Base-by-base conservation (phyloP, 2,888 invertebrate genomes). In the Microdon myrmicae region DNA sequence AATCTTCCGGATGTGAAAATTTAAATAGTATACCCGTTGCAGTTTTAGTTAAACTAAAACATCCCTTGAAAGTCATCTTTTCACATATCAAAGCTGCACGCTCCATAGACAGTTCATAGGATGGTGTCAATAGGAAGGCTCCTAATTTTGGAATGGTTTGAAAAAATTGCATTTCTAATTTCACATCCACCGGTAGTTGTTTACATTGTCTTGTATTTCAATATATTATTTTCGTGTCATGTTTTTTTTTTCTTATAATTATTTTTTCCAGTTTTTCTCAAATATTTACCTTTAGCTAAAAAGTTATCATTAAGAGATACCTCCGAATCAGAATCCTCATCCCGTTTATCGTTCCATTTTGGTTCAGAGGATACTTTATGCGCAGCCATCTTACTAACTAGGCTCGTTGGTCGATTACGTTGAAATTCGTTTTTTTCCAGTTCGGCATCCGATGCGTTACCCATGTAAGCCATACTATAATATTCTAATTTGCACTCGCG, bases 11-110 rank as follows among this genome's bases (percentile, higher is more conserved):
- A 79, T 88, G 89, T 71, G 90, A 90, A 81, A 92, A 92, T 81
- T 91, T 92, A 83, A 92, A 92, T 67, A 92, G 85, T 73, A 92
- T 92, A 51, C 92, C 92, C 31, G 92, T 92, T 39, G 92, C 92
- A 1, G 92, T 92, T 83, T 91, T 92, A 67, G 92, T 92, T 71
- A 92, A 83, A 70, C 90, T 90, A 82, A 92, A 92, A 73, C 90
- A 90, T 44, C 91, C 91, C 72, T 90, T 88, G 81, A 92, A 91
- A 81, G 89, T 90, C 86, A 92, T 90, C 79, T 92, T 92, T 83
- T 92, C 92, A 81, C 91, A 91, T 74, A 92, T 90, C 71, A 88
- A 83, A 28, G 90, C 90, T 2, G 92, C 92, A 69, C 91, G 90
- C 81, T 92, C 92, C 85, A 92, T 87, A 75, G 88, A 90, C 71